phyloP scores from a whole-genome alignment of 1,140 invertebrate species.

The Heliconius himera region DNA sequence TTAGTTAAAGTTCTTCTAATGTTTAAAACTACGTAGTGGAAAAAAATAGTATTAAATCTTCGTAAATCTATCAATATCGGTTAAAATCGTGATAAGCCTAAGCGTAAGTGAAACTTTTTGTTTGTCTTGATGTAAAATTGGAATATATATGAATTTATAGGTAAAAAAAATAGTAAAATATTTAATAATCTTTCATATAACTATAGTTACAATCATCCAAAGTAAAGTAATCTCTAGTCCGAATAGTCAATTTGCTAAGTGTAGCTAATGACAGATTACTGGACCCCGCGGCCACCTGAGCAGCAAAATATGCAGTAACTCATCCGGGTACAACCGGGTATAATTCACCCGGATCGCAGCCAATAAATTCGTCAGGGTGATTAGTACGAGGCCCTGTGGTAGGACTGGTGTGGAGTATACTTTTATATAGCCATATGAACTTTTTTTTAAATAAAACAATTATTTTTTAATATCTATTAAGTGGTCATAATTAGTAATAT shows the following conservation, averaged over 20 bases:
- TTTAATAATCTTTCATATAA: not conserved
- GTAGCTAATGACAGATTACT: conserved; percentile 71
- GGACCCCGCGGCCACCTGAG: conserved; percentile 62
- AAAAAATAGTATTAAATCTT: no score
- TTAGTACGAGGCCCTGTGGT: conserved; percentile 46
- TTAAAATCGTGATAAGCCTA: no score
- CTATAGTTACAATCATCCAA: not conserved
- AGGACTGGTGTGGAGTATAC: conserved; percentile 39
- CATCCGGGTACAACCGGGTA: conserved; percentile 49
- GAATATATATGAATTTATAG: no score
- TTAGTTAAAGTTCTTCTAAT: not conserved
- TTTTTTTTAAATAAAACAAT: not conserved
- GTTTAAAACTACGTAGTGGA: no score
- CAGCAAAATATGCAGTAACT: conserved; percentile 67
- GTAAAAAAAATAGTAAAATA: not conserved
- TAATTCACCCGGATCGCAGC: conserved; percentile 66
- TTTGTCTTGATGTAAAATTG: no score
- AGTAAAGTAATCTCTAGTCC: conserved; percentile 18
- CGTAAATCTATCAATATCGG: no score
- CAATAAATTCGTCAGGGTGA: conserved; percentile 77
- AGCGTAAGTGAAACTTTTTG: no score
- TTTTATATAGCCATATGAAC: not conserved
- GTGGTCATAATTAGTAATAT: not conserved
- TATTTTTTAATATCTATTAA: conserved; percentile 1
- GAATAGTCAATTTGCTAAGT: conserved; percentile 64